Evolutionary conservation across 1,140 invertebrate species (phyloP).

Genomic region (Leptoteleia sp.): DNA sequence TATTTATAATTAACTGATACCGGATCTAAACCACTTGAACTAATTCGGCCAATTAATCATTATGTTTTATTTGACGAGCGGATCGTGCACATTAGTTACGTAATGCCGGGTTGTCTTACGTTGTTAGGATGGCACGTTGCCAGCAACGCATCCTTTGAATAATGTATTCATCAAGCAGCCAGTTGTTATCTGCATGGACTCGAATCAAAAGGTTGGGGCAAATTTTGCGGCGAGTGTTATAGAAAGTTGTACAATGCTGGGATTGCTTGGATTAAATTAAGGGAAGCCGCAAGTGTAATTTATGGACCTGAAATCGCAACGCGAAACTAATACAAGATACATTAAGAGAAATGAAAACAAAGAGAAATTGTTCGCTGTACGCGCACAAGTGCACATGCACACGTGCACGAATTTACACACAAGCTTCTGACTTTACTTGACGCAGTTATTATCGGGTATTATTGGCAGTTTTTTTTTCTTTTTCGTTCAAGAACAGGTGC

Average conservation of each 20-base stretch:
- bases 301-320: conserved; percentile 54
- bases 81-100: conserved; percentile 40
- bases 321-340: conserved; percentile 64
- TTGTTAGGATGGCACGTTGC: conserved; percentile 60
- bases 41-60: conserved; percentile 41
- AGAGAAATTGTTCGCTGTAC: conserved; percentile 42
- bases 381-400: background rate
- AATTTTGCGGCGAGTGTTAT: conserved; percentile 55
- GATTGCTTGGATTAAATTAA: conserved; percentile 66
- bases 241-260: too few relatives aligned
- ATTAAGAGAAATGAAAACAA: conserved; percentile 64
- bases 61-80: conserved; percentile 52
- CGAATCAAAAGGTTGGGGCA: conserved; percentile 59
- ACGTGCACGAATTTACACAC: background rate
- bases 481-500: conserved; percentile 77
- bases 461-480: conserved; percentile 80
- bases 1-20: conserved; percentile 54
- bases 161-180: conserved; percentile 65
- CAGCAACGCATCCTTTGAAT: conserved; percentile 60
- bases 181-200: conserved; percentile 64
- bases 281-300: conserved; percentile 61
- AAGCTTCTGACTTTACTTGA: conserved; percentile 69
- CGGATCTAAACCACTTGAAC: conserved; percentile 33
- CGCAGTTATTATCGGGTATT: conserved; percentile 74
- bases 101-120: conserved; percentile 59